Conservation (phyloP, 2,797 vertebrate species). For the Anabacerthia variegaticeps region DNA sequence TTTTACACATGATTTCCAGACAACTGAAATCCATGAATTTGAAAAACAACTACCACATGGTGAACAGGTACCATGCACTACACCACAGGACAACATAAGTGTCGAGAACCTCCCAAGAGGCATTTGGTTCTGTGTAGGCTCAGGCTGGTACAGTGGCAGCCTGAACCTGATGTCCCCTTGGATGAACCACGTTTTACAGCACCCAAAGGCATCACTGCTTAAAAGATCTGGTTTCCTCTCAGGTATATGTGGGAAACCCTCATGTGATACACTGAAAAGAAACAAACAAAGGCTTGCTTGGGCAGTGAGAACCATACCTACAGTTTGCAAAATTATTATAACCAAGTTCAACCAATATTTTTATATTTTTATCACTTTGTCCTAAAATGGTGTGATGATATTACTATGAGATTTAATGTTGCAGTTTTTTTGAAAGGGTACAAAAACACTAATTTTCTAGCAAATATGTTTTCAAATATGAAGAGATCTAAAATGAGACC, state of each 20-base stretch:
- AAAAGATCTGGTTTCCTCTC: background rate
- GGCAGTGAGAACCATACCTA: background rate
- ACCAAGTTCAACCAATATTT: background rate
- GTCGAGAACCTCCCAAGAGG: background rate
- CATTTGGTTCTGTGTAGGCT: background rate
- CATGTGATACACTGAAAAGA: background rate
- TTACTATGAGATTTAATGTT: slow-evolving; percentile 57
- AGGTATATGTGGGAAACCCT: background rate
- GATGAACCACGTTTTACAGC: background rate
- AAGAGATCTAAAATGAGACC: slow-evolving; percentile 70
- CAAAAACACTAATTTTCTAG: slow-evolving; percentile 56
- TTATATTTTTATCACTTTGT: slow-evolving; percentile 43
- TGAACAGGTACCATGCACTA: background rate
- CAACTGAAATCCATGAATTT: background rate
- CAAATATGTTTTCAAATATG: slow-evolving; percentile 62
- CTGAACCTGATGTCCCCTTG: background rate
- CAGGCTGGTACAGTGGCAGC: background rate
- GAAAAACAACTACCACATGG: background rate
- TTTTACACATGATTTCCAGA: background rate
- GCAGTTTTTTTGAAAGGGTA: slow-evolving; percentile 31
- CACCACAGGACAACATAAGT: background rate
- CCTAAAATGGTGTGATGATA: background rate
- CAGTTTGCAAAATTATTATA: slow-evolving; percentile 38
- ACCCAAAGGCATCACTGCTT: background rate
- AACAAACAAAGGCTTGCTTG: background rate